Conservation (phyloP, 2,113 vertebrate genomes). For the Cyphomyrus discorhynchus region DNA sequence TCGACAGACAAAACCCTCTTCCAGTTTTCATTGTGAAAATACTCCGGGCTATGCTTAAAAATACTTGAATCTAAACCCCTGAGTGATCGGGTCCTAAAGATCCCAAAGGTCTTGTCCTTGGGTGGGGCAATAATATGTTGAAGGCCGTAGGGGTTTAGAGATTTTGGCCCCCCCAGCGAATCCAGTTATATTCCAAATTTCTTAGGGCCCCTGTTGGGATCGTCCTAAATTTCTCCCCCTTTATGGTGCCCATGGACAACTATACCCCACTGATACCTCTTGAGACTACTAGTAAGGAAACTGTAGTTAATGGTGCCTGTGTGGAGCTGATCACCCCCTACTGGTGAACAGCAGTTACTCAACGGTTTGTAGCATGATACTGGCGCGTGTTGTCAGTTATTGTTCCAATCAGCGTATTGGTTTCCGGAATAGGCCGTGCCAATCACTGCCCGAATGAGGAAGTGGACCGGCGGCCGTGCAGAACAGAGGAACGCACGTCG, state of each 20-base stretch:
- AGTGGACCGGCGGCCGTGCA: not conserved
- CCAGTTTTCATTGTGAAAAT: not conserved
- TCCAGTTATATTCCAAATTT: not conserved
- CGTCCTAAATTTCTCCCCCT: not conserved
- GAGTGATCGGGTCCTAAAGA: not conserved
- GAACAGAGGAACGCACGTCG: not conserved
- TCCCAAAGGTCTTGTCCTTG: not conserved
- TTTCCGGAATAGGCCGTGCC: not conserved
- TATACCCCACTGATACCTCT: not conserved
- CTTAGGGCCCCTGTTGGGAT: not conserved
- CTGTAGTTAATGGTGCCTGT: not conserved
- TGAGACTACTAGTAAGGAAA: not conserved
- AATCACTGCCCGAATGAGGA: not conserved
- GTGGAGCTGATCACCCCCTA: not conserved
- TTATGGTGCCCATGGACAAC: not conserved
- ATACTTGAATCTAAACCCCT: not conserved
- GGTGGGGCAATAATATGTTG: not conserved
- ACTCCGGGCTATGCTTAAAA: not conserved
- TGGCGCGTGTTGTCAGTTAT: not conserved
- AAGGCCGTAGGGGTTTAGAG: not conserved
- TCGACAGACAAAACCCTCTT: not conserved
- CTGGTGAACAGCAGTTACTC: not conserved
- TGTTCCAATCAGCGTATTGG: not conserved
- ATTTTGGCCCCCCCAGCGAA: not conserved
- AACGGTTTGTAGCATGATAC: not conserved